Evolutionary conservation across 2,888 invertebrate genomes (phyloP).

Genomic region (Melangyna quadrimaculata): DNA sequence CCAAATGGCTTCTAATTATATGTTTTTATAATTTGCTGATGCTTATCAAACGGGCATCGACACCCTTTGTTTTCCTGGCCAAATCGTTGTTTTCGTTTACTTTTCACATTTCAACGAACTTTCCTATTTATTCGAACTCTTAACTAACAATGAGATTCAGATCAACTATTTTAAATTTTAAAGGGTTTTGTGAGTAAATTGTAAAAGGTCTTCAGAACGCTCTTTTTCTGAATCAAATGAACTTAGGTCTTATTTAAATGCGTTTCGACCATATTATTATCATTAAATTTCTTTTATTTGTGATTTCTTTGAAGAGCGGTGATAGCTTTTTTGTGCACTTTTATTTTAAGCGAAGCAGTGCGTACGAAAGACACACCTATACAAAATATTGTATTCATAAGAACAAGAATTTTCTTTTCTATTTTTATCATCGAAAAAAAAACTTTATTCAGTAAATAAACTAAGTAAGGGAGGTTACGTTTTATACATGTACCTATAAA

Average conservation of each 20-base stretch:
- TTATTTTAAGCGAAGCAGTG: too few species aligned
- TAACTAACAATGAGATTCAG: not conserved
- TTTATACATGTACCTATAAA: too few species aligned
- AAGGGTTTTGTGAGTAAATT: not conserved
- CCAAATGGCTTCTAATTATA: conserved; percentile 1
- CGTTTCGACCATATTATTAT: not conserved
- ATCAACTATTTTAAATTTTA: not conserved
- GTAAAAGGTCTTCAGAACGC: not conserved
- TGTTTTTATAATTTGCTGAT: conserved; percentile 5
- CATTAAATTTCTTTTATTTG: too few species aligned
- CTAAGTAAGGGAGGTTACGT: too few species aligned
- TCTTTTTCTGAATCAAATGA: not conserved
- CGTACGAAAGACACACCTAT: too few species aligned
- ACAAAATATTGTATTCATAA: too few species aligned
- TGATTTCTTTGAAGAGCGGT: too few species aligned
- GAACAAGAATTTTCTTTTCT: too few species aligned
- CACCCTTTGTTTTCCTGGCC: not conserved
- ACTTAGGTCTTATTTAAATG: not conserved
- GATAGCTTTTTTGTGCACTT: too few species aligned
- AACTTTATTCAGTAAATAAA: too few species aligned
- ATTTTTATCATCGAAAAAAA: too few species aligned
- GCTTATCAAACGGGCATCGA: not conserved
- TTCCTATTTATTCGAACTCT: not conserved
- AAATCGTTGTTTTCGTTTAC: not conserved
- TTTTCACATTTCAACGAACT: not conserved